Evolutionary conservation across 1,140 invertebrate genomes (phyloP), one percentile per base, ranked within the genome.

Genomic region (Zaprionus davidi): DNA sequence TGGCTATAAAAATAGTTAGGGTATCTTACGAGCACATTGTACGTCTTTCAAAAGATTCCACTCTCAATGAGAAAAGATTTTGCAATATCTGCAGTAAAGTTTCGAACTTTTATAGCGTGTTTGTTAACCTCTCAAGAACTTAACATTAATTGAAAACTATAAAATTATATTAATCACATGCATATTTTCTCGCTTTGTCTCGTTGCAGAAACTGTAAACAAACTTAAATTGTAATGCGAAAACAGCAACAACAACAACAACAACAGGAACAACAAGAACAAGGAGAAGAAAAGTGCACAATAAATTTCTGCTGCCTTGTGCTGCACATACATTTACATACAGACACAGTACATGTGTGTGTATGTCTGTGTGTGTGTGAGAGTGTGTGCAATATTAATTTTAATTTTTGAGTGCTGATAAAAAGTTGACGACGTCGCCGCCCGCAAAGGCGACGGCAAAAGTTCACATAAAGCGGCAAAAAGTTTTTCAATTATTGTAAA

Each of bases 401-500:
- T 71, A 82, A 82, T 77, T 86, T 82, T 87, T 82, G 77, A 82
- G 73, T 82, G 72, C 79, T 86, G 79, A 76, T 71, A 78, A 82
- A 70, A 78, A 79, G 84, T 75, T 75, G 65, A 82, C 65, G 68
- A 64, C 57, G 55, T 56, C 55, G 65, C 67, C 57, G 24, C 22
- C 64, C 63, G 66, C 53, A 67, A 72, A 53, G 70, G 62, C 78
- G 56, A 85, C 51, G 71, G 77, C 81, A 83, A 84, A 83, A 84
- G 81, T 85, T 85, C 78, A 84, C 82, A 85, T 85, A 81, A 85
- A 85, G 71, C 81, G 69, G 65, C 81, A 82, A 86, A 88, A 83
- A 87, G 84, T 88, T 87, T 83, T 87, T 87, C 84, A 87, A 88
- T 87, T 87, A 87, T 87, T 87, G 81, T 88, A 88, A 88, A 87